phyloP scores from a whole-genome alignment of 2,797 vertebrate genomes.

The Acanthurus tractus region DNA sequence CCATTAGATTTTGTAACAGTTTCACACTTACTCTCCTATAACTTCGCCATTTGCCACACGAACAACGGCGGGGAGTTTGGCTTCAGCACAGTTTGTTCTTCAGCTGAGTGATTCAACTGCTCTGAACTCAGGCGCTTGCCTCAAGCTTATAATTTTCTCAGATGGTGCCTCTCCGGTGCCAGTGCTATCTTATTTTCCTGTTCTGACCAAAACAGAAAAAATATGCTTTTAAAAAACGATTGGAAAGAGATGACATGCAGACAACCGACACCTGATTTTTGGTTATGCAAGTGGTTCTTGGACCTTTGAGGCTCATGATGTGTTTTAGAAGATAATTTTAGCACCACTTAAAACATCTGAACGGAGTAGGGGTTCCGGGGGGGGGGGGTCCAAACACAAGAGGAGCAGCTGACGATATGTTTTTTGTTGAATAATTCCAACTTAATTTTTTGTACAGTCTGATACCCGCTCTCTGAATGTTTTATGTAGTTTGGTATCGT shows the following conservation, averaged over 20 bases:
- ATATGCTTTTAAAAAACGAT: conserved; percentile 42
- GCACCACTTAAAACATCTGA: conserved; percentile 14
- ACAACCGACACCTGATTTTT: conserved; percentile 33
- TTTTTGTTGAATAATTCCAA: background rate
- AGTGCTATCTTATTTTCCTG: conserved; percentile 52
- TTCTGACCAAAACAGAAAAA: conserved; percentile 46
- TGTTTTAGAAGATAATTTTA: conserved; percentile 33
- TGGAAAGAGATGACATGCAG: conserved; percentile 26
- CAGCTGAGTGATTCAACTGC: conserved; percentile 59
- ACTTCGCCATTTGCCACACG: conserved; percentile 34
- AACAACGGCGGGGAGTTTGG: conserved; percentile 53
- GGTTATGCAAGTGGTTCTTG: conserved; percentile 45
- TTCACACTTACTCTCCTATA: conserved; percentile 53
- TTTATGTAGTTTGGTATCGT: conserved; percentile 93
- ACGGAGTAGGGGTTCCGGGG: background rate
- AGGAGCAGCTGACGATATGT: background rate
- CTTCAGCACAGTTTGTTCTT: conserved; percentile 61
- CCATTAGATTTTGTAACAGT: conserved; percentile 44
- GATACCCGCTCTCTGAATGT: conserved; percentile 33
- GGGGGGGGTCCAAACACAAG: background rate
- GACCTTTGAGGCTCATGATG: conserved; percentile 14
- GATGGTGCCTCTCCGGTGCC: conserved; percentile 61
- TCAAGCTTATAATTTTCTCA: conserved; percentile 70
- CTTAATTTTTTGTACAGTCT: conserved; percentile 12
- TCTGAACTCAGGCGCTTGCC: conserved; percentile 63